Evolutionary conservation across 2,113 vertebrate species (phyloP), one percentile per base, ranked within the genome.

Genomic region (Leptocoma aspasia): DNA sequence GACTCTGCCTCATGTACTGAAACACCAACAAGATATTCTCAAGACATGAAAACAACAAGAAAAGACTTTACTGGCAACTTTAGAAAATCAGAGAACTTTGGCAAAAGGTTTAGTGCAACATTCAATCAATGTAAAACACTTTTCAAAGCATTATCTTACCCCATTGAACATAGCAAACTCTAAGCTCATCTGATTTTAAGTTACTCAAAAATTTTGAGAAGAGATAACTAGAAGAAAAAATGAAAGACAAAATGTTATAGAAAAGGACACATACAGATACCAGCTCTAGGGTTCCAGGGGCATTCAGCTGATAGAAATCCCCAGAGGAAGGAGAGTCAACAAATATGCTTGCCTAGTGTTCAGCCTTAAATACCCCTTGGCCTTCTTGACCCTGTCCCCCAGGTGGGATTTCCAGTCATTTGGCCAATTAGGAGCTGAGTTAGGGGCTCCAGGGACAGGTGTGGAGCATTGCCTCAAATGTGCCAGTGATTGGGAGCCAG

Each of bases 321-420:
- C 5, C 1, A 39, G 7, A 26, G 1, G 6, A 65, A 7, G 8
- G 3, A n/a, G 0, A 3, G 6, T 3, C 13, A 65, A 30, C 2
- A 56, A 4, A 13, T 1, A 5, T 8, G 1, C 2, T 26, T 54
- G 10, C 1, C 5, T 56, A 0, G 0, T 73, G n/a, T 57, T 84
- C 15, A 49, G 15, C 19, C 12, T 65, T 31, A 76, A 66, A 59
- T 42, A 42, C 4, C 31, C 13, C 7, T 66, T 57, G 31, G 35
- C 6, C 16, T 50, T 76, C 52, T 26, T 42, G 31, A 26, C 13
- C 10, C 19, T 41, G 24, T 39, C 12, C 15, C 8, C 17, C 7
- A 66, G 61, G 44, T 35, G 52, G 30, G 16, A 35, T 28, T 75
- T 75, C 13, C 31, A 21, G 42, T 49, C 8, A 49, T 50, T 49